phyloP scores from a whole-genome alignment of 2,888 invertebrate species.

The Epirrita christyi region DNA sequence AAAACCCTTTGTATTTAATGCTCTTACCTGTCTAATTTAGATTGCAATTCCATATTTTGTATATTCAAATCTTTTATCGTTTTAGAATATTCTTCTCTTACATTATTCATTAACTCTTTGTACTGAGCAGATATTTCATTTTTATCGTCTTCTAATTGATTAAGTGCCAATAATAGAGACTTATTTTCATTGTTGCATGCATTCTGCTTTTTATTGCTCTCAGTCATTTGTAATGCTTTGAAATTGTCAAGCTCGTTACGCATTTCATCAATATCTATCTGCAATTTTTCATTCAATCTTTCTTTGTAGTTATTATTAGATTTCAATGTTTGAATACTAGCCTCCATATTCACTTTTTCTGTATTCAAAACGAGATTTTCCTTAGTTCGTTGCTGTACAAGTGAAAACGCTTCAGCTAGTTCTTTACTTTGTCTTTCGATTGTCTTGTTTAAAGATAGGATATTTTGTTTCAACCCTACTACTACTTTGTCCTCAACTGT shows the following conservation, averaged over 20 bases:
- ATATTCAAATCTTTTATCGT: conserved; percentile 61
- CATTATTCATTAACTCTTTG: conserved; percentile 77
- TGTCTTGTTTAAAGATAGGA: conserved; percentile 49
- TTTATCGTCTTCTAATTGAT: conserved; percentile 75
- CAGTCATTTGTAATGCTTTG: conserved; percentile 47
- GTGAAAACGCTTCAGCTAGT: conserved; percentile 58
- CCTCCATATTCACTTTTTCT: conserved; percentile 63
- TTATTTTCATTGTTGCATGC: conserved; percentile 72
- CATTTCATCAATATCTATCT: conserved; percentile 49
- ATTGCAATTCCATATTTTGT: conserved; percentile 63
- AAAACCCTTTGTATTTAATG: not conserved
- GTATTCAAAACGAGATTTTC: conserved; percentile 62
- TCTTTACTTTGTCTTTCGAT: conserved; percentile 58
- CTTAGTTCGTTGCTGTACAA: conserved; percentile 65
- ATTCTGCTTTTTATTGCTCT: conserved; percentile 53
- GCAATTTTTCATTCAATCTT: conserved; percentile 50
- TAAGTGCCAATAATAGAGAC: conserved; percentile 63
- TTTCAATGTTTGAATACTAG: conserved; percentile 58
- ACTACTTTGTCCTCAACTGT: conserved; percentile 54
- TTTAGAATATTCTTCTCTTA: conserved; percentile 75
- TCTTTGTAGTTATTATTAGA: conserved; percentile 62
- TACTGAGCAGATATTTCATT: conserved; percentile 72
- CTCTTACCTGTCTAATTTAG: conserved; percentile 66
- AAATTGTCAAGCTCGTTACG: conserved; percentile 53
- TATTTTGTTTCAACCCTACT: conserved; percentile 44